These are phyloP conservation scores for Syrmaticus mikado DNA, from an alignment of 2,113 vertebrate genomes.

Conservation along the genomic window DNA sequence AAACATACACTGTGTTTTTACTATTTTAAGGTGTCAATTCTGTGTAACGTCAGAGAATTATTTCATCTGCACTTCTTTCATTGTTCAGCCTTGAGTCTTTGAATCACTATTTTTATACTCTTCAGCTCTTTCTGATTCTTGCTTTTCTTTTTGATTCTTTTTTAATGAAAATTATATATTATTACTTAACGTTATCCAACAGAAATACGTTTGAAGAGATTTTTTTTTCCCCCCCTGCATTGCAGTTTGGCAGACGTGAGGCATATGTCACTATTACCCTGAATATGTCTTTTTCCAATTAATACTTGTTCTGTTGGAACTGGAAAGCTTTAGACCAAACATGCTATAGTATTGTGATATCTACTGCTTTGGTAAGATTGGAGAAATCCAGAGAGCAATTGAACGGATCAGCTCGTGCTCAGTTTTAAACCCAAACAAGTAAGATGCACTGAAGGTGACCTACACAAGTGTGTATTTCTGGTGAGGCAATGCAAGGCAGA, in stretches of 20 bases:
- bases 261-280: not conserved
- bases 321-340: not conserved
- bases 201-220: not conserved
- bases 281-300: not conserved
- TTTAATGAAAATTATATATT: not conserved
- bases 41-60: not conserved
- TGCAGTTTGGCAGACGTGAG: not conserved
- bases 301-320: not conserved
- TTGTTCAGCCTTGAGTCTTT: not conserved
- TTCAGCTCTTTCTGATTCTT: not conserved
- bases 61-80: not conserved
- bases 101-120: not conserved
- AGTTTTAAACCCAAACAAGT: not conserved
- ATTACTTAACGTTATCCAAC: accelerated
- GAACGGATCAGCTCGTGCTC: not conserved
- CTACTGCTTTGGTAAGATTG: not conserved
- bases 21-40: not conserved
- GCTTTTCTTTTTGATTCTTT: not conserved
- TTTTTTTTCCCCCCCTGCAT: not conserved
- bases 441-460: not conserved
- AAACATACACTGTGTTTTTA: not conserved
- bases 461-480: not conserved
- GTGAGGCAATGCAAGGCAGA: not conserved
- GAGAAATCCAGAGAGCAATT: not conserved
- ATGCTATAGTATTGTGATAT: not conserved